Evolutionary conservation across 2,113 vertebrate genomes (phyloP), one percentile per base, ranked within the genome.

Genomic region (Sorex fumeus): DNA sequence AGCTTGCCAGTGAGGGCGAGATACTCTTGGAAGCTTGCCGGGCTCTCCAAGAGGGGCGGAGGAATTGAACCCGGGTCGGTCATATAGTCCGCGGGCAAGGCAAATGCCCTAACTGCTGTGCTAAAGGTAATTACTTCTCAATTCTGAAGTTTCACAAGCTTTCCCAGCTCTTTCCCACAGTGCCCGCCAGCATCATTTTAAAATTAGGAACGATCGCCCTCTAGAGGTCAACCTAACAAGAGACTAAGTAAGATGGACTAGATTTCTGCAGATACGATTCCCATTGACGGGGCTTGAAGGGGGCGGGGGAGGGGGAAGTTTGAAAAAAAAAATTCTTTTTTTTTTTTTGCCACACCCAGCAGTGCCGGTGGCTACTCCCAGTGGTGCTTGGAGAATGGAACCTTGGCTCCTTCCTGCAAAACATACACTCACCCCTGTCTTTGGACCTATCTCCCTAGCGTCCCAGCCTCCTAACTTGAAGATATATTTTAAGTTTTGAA

Each of bases 121-220:
- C n/a, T n/a, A n/a, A n/a, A n/a, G n/a, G n/a, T 4, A 12, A 60
- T 21, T 32, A 1, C 4, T 43, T 64, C 67, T 47, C 12, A 34
- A 2, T 76, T 82, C 6, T 43, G 47, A n/a, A 21, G 12, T 27
- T 80, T 30, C 50, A 16, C 53, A 32, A 6, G 13, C 2, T 1
- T 18, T 34, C 28, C n/a, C 25, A 28, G 21, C 53, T 45, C 74
- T 66, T 66, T 36, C 3, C 74, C 15, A 5, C 5, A 2, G 64
- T 18, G 2, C 67, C 60, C 9, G 3, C 10, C 60, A 12, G 3
- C 2, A 71, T 70, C 40, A 67, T 81, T 85, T 80, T 84, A 95
- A 95, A 84, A 90, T 90, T 94, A 95, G 94, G 84, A 89, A 96
- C 67, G 88, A 36, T 25, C 53, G 87, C 97, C 97, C 97, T 95